Percentiles rank a stretch among this genome's conserved stretches.
Evolutionary conservation across 2,113 vertebrate species (phyloP).

Genomic region (Chlorocebus sabaeus): DNA sequence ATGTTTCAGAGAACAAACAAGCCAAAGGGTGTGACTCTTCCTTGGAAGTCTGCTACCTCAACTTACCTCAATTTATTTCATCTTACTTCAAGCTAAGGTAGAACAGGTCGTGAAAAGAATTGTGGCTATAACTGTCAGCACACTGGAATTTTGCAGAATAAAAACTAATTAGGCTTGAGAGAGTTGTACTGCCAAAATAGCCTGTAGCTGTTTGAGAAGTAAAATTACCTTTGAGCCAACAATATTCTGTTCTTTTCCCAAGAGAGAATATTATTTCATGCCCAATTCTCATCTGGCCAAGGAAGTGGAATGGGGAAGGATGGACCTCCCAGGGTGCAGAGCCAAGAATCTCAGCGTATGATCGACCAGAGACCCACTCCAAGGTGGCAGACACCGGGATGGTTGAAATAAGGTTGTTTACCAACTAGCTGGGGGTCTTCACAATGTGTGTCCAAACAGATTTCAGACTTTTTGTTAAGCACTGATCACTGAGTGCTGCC

Average conservation of each 20-base stretch:
- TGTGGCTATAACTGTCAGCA: no score
- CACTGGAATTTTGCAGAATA: neutral
- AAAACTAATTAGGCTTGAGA: neutral
- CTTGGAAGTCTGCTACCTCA: neutral
- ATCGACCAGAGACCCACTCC: accelerated
- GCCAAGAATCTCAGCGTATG: neutral
- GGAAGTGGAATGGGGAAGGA: neutral
- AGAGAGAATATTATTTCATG: neutral
- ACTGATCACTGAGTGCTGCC: neutral
- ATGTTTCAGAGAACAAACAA: neutral
- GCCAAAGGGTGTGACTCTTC: neutral
- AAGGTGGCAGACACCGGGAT: no score
- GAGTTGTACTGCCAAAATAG: neutral
- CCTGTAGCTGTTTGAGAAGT: neutral
- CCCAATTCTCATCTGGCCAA: neutral
- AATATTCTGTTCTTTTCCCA: neutral
- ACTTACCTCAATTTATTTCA: neutral
- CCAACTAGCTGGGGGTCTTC: neutral
- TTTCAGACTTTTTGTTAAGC: neutral
- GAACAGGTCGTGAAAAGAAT: neutral
- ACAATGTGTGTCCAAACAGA: neutral
- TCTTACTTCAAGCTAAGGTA: neutral
- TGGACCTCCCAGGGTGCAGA: neutral
- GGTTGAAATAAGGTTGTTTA: neutral
- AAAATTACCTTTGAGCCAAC: neutral